phyloP scores from a whole-genome alignment of 1,140 invertebrate species.

The Camponotus floridanus region DNA sequence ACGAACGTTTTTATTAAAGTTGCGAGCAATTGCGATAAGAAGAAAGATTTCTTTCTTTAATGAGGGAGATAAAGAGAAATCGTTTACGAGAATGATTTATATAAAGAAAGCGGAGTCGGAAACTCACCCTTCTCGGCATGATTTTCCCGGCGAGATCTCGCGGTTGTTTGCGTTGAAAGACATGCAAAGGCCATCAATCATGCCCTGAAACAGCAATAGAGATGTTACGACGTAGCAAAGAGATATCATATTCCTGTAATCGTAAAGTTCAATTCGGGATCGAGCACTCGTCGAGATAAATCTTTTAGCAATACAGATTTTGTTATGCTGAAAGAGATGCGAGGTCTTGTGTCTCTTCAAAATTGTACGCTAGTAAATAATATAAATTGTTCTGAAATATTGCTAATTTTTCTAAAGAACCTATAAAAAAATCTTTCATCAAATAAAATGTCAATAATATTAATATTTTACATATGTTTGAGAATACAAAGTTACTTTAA shows the following conservation, averaged over 20 bases:
- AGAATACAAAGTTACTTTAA: not conserved
- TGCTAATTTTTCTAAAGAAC: constrained; percentile 8
- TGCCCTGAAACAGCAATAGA: constrained; percentile 36
- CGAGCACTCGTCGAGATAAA: constrained; percentile 27
- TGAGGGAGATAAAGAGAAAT: not conserved
- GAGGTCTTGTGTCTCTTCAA: not conserved
- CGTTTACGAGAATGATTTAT: not conserved
- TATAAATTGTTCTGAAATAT: not conserved
- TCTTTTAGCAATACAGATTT: not conserved
- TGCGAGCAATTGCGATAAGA: not conserved
- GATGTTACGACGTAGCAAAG: constrained; percentile 42
- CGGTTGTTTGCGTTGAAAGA: constrained; percentile 30
- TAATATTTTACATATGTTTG: not conserved
- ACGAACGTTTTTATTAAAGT: not conserved
- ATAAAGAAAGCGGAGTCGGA: not conserved
- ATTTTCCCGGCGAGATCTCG: constrained; percentile 23
- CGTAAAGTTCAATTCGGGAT: constrained; percentile 46
- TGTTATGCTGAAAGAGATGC: not conserved
- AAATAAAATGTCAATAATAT: constrained; percentile 22
- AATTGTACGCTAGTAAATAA: not conserved
- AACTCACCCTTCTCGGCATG: constrained; percentile 21
- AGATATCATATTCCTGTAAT: constrained; percentile 46
- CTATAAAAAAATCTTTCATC: not conserved
- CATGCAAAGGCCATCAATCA: constrained; percentile 30
- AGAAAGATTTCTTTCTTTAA: not conserved